phyloP scores from a whole-genome alignment of 2,113 vertebrate genomes.

The Cromileptes altivelis region DNA sequence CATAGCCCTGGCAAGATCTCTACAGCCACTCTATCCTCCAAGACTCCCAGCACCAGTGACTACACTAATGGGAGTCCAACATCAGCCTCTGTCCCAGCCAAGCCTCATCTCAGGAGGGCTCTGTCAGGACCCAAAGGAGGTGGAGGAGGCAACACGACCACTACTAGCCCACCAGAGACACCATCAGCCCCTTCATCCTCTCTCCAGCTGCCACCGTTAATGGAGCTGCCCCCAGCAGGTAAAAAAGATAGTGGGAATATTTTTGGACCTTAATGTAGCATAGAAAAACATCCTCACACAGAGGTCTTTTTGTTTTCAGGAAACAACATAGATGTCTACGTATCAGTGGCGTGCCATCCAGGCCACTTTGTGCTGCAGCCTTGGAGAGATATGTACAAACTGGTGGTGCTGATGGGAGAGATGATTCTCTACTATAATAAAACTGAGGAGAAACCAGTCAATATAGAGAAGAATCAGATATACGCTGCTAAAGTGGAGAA shows the following conservation, averaged over 20 bases:
- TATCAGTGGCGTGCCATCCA: slow-evolving; percentile 95
- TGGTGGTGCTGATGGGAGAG: slow-evolving; percentile 96
- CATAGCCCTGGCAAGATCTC: slow-evolving; percentile 64
- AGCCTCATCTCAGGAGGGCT: slow-evolving; percentile 60
- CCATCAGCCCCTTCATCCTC: slow-evolving; percentile 42
- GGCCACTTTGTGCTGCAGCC: slow-evolving; percentile 97
- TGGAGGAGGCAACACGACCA: slow-evolving; percentile 20
- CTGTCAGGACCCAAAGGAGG: slow-evolving; percentile 47
- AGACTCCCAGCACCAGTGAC: slow-evolving; percentile 27
- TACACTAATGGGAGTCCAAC: slow-evolving; percentile 55
- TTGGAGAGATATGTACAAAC: slow-evolving; percentile 95
- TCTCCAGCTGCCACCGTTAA: slow-evolving; percentile 84
- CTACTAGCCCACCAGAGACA: slow-evolving; percentile 33
- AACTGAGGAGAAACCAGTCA: slow-evolving; percentile 85
- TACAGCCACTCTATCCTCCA: slow-evolving; percentile 36
- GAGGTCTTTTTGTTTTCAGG: slow-evolving; percentile 46
- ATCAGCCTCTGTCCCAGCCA: slow-evolving; percentile 46
- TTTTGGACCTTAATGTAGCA: too few species aligned
- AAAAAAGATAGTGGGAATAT: not conserved
- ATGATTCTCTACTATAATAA: slow-evolving; percentile 96
- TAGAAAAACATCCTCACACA: not conserved
- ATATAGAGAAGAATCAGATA: slow-evolving; percentile 90
- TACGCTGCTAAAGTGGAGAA: slow-evolving; percentile 97
- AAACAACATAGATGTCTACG: slow-evolving; percentile 90
- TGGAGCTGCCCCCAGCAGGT: slow-evolving; percentile 86